A percentile compares a stretch with the other conserved stretches of the same genome.
phyloP scores from a whole-genome alignment of 2,888 invertebrate species.

The Scaptomyza parva region DNA sequence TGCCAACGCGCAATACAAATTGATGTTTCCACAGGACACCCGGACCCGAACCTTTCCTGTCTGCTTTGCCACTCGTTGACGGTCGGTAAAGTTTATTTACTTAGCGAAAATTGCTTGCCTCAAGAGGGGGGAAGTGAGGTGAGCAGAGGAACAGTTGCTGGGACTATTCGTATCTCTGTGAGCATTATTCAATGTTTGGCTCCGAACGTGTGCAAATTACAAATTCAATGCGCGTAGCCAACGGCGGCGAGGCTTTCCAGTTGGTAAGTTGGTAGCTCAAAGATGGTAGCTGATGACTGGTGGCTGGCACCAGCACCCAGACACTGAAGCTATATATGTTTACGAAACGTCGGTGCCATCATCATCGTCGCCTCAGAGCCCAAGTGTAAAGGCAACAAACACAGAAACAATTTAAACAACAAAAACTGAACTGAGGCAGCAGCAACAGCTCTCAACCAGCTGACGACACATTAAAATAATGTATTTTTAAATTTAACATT shows the following conservation, averaged over 20 bases:
- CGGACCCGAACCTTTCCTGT: neutral
- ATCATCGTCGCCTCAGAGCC: slow-evolving; percentile 49
- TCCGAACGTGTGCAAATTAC: slow-evolving; percentile 79
- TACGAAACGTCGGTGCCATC: slow-evolving; percentile 51
- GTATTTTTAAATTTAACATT: slow-evolving; percentile 81
- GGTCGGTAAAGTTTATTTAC: slow-evolving; percentile 66
- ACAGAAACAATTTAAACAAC: neutral
- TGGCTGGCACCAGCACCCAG: slow-evolving; percentile 1
- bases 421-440: neutral
- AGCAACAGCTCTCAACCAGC: slow-evolving; percentile 54
- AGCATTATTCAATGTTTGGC: slow-evolving; percentile 80
- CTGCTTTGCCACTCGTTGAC: slow-evolving; percentile 13
- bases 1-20: slow-evolving; percentile 78
- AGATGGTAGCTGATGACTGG: slow-evolving; percentile 23
- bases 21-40: slow-evolving; percentile 37
- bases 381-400: neutral
- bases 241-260: slow-evolving; percentile 52
- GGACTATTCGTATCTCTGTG: slow-evolving; percentile 66
- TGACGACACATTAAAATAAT: slow-evolving; percentile 80
- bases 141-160: neutral
- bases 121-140: slow-evolving; percentile 4
- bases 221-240: slow-evolving; percentile 79
- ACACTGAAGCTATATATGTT: slow-evolving; percentile 37
- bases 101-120: slow-evolving; percentile 64
- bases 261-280: slow-evolving; percentile 9